Conservation (phyloP, 2,797 vertebrate species). For the Acanthurus lineatus region DNA sequence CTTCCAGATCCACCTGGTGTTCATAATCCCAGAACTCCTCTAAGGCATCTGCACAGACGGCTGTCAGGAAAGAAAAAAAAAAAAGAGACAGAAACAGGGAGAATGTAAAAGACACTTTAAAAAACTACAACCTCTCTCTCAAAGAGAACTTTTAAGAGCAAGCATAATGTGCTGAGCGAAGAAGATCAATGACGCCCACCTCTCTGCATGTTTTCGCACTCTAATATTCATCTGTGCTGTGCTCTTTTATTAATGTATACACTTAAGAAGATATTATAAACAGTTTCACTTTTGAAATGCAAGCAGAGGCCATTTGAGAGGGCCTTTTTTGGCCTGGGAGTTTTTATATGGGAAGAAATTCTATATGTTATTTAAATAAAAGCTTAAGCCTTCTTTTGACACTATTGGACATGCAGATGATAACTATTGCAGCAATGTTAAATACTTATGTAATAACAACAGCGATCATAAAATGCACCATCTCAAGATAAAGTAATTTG, state of each 20-base stretch:
- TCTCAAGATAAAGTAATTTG: not conserved
- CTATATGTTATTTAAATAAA: not conserved
- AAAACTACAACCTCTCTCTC: not conserved
- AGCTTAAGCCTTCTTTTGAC: no score
- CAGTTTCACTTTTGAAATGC: not conserved
- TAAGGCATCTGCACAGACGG: conserved; percentile 45
- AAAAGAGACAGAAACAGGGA: not conserved
- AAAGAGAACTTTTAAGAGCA: not conserved
- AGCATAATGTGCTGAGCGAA: not conserved
- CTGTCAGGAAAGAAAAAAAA: conserved; percentile 1
- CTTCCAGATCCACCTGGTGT: conserved; percentile 90
- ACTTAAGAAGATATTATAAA: conserved; percentile 9
- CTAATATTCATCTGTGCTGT: not conserved
- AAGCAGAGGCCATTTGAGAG: not conserved
- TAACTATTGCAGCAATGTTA: not conserved
- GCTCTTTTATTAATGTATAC: not conserved
- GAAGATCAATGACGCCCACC: not conserved
- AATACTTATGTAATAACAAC: not conserved
- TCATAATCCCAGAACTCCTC: conserved; percentile 89
- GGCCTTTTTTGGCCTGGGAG: not conserved
- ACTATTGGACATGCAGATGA: not conserved
- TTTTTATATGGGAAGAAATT: not conserved
- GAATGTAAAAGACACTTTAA: not conserved
- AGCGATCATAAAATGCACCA: not conserved
- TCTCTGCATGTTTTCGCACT: not conserved